Conservation (phyloP, 1,140 invertebrate species). For the Maconellicoccus hirsutus region DNA sequence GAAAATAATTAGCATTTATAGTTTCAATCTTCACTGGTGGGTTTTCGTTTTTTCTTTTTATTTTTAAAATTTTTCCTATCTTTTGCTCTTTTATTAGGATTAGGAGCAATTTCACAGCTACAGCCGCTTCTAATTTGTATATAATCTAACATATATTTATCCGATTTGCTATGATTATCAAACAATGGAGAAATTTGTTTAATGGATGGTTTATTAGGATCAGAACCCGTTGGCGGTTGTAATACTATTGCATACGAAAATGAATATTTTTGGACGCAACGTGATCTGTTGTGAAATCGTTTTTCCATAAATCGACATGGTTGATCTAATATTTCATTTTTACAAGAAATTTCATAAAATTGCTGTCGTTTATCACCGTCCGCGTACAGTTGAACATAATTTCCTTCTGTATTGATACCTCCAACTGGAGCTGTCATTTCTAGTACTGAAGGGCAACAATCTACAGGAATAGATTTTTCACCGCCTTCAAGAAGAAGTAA, state of each 20-base stretch:
- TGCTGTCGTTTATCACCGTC: slow-evolving; percentile 31
- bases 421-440: too few relatives aligned
- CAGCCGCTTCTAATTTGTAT: slow-evolving; percentile 65
- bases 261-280: slow-evolving; percentile 71
- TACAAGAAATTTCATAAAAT: slow-evolving; percentile 71
- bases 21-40: too few relatives aligned
- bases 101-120: slow-evolving; percentile 25
- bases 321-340: slow-evolving; percentile 50
- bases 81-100: too few relatives aligned
- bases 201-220: slow-evolving; percentile 34
- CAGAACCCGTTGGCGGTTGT: slow-evolving; percentile 35
- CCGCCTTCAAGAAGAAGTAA: too few relatives aligned
- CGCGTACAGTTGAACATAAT: slow-evolving; percentile 34
- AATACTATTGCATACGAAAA: slow-evolving; percentile 69
- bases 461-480: too few relatives aligned
- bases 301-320: slow-evolving; percentile 65
- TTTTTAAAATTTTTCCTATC: too few relatives aligned
- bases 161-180: slow-evolving; percentile 38
- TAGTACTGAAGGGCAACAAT: too few relatives aligned
- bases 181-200: slow-evolving; percentile 41
- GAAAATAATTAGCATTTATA: too few relatives aligned
- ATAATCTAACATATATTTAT: slow-evolving; percentile 51
- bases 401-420: too few relatives aligned
- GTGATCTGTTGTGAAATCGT: slow-evolving; percentile 51
- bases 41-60: too few relatives aligned